Conservation (phyloP, 2,888 invertebrate genomes). For the Trisateles emortualis region DNA sequence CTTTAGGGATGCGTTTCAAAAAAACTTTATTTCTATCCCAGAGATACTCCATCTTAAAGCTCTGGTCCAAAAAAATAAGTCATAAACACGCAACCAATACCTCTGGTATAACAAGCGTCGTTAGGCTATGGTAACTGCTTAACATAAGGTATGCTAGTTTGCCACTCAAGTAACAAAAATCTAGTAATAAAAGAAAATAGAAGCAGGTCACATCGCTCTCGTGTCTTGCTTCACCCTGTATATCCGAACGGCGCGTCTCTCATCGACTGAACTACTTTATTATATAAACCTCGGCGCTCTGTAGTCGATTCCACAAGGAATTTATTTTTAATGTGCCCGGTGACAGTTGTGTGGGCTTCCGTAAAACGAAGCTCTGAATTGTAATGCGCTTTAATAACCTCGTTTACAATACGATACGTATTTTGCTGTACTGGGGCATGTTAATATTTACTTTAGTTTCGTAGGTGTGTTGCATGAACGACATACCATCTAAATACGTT, state of each 20-base stretch:
- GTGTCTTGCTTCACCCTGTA: not conserved
- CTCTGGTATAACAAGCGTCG: no score
- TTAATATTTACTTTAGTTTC: not conserved
- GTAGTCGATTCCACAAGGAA: slow-evolving; percentile 17
- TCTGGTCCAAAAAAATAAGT: no score
- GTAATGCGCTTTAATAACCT: slow-evolving; percentile 1
- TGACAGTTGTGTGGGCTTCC: slow-evolving; percentile 7
- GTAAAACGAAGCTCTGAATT: slow-evolving; percentile 4
- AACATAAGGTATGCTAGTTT: no score
- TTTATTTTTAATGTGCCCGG: slow-evolving; percentile 27
- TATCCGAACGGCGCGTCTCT: slow-evolving; percentile 21
- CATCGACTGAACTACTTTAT: slow-evolving; percentile 23
- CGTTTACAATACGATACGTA: slow-evolving; percentile 3
- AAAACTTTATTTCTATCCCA: no score
- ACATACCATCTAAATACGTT: no score
- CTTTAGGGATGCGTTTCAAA: no score
- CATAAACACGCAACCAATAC: no score
- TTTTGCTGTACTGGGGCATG: not conserved
- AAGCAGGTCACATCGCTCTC: not conserved
- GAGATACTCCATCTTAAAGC: no score
- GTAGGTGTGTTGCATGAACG: not conserved
- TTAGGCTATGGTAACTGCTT: no score
- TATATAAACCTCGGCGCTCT: slow-evolving; percentile 1
- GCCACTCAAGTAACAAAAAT: no score
- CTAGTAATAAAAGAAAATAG: no score